A percentile compares a stretch with the other conserved stretches of the same genome.
These are phyloP conservation scores for Gila orcuttii DNA, from an alignment of 2,113 vertebrate species.

Conservation along the genomic window DNA sequence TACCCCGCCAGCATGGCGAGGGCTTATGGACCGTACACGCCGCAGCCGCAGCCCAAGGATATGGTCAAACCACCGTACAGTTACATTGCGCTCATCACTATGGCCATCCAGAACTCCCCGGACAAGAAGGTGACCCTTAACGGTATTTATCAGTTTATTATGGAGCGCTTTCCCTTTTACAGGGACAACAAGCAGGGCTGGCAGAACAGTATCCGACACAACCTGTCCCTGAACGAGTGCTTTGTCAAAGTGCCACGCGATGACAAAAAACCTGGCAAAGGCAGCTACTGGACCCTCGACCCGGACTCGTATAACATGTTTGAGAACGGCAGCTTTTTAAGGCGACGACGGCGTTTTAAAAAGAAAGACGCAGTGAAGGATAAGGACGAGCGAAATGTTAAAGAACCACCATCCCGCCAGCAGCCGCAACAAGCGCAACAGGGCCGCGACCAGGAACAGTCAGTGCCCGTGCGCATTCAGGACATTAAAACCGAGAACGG, in stretches of 20 bases:
- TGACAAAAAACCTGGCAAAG: slow-evolving; percentile 92
- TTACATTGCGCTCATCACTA: slow-evolving; percentile 96
- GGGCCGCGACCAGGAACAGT: slow-evolving; percentile 75
- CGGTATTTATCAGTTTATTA: slow-evolving; percentile 96
- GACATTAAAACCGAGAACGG: slow-evolving; percentile 97
- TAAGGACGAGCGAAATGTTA: slow-evolving; percentile 87
- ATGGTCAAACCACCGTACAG: slow-evolving; percentile 97
- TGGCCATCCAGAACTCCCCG: slow-evolving; percentile 95
- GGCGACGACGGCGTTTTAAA: slow-evolving; percentile 89
- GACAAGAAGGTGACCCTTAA: slow-evolving; percentile 96
- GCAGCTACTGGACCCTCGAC: slow-evolving; percentile 93
- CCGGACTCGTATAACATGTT: slow-evolving; percentile 97
- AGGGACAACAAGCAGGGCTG: slow-evolving; percentile 92
- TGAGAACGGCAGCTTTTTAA: slow-evolving; percentile 90
- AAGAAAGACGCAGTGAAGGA: slow-evolving; percentile 93
- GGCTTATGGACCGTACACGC: slow-evolving; percentile 92
- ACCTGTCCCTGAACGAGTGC: slow-evolving; percentile 91
- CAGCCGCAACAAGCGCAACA: slow-evolving; percentile 71
- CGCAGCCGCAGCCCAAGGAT: slow-evolving; percentile 96
- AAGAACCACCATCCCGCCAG: slow-evolving; percentile 76
- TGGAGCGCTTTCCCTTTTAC: slow-evolving; percentile 94
- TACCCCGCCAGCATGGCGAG: slow-evolving; percentile 92
- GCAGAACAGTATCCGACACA: slow-evolving; percentile 95
- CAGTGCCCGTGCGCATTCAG: slow-evolving; percentile 85
- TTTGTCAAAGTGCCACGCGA: slow-evolving; percentile 94